These are phyloP conservation scores for Camelus bactrianus DNA, from an alignment of 2,113 vertebrate species.

Conservation along the genomic window DNA sequence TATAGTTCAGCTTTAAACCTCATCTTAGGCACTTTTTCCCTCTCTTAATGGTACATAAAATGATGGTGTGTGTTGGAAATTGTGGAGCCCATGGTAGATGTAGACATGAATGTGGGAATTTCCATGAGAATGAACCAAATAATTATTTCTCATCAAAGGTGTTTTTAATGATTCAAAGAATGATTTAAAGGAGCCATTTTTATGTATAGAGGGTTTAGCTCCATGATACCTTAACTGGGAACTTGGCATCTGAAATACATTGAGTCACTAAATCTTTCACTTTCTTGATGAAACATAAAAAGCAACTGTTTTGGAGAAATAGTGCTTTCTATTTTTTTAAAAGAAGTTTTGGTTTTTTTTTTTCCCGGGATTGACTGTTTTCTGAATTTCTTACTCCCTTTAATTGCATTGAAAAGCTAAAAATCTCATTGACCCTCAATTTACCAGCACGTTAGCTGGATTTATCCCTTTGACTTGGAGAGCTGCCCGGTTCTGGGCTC, in stretches of 20 bases:
- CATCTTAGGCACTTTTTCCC: not conserved
- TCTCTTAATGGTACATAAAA: not conserved
- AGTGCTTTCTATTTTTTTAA: not conserved
- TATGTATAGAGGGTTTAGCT: not conserved
- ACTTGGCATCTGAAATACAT: not conserved
- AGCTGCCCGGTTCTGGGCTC: not conserved
- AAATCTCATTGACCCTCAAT: not conserved
- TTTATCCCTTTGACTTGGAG: not conserved
- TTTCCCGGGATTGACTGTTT: not conserved
- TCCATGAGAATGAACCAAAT: not conserved
- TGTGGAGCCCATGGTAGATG: not conserved
- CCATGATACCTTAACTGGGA: not conserved
- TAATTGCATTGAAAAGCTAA: not conserved
- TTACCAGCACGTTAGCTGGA: not conserved
- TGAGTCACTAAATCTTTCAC: not conserved
- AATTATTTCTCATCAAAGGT: not conserved
- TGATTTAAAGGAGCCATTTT: conserved; percentile 17
- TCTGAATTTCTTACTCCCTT: conserved; percentile 11
- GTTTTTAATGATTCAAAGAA: conserved; percentile 15
- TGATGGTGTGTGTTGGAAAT: not conserved
- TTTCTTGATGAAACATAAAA: conserved; percentile 6
- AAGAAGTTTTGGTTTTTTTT: not conserved
- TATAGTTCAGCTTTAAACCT: not conserved
- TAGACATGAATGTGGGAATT: not conserved
- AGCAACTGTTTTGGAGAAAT: not conserved